Base-by-base conservation (phyloP, 2,113 vertebrate genomes). In the Cephalopholis sonnerati region DNA sequence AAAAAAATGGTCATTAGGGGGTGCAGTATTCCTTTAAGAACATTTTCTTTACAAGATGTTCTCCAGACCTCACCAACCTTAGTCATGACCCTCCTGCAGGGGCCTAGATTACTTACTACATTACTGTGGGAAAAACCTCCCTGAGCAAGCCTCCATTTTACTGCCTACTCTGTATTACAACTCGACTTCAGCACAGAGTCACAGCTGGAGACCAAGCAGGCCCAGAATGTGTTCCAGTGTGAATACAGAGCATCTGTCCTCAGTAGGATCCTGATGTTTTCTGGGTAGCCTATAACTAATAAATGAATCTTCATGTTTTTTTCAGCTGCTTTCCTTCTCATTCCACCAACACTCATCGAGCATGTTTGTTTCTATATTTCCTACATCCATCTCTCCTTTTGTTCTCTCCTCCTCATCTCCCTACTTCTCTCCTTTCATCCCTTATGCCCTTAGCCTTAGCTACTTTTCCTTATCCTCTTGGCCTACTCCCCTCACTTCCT, bases 191-290 rank as follows among this genome's bases (percentile, higher is more conserved):
- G 44, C 3, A 15, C 15, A 18, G 44, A 0, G 58, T 39, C 64
- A 3, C 64, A 74, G 82, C 51, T 46, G 53, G 69, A 74, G 29
- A 0, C 46, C 0, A 54, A 83, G 32, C 22, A 17, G 48, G 24
- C 2, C 67, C 73, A 16, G 61, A 25, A 55, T 59, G 41, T 11
- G 50, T 22, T 74, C 46, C 74, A 36, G 25, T 1, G 5, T n/a
- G 70, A 81, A 67, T 22, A 4, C 68, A 27, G 11, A 63, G 27
- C 73, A 17, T 65, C 61, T 58, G 73, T 69, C 51, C 68, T 77
- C 57, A 48, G 51, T 24, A 41, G 63, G 62, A 65, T 53, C 36
- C 1, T 53, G 22, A 59, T 48, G 50, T 46, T 76, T 44, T 51
- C 77, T 66, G 65, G 68, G 24, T 25, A 62, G 18, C 32, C 32